Evolutionary conservation across 2,113 vertebrate genomes (phyloP).

Genomic region (Triplophysa dalaica): DNA sequence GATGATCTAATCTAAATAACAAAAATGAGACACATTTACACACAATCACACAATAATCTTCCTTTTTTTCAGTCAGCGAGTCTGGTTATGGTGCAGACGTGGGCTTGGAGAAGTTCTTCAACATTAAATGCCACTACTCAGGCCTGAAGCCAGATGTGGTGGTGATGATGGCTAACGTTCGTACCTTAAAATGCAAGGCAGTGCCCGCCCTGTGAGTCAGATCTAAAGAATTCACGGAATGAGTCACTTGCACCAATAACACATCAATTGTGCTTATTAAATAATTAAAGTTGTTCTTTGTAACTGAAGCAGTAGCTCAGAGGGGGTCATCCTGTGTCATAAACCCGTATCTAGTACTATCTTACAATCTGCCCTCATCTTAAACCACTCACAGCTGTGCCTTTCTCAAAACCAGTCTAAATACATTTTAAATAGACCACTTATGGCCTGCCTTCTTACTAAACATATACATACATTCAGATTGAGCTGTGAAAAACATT

Average conservation of each 20-base stretch:
- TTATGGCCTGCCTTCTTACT: too few species aligned
- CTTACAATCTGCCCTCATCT: too few species aligned
- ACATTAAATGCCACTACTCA: slow-evolving; percentile 85
- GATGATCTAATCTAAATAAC: background rate
- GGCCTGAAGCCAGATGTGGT: slow-evolving; percentile 80
- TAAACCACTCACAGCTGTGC: too few species aligned
- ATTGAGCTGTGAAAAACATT: too few species aligned
- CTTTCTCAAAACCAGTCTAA: too few species aligned
- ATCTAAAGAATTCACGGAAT: background rate
- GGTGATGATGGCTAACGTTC: slow-evolving; percentile 81
- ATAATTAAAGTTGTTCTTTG: background rate
- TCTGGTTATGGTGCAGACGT: slow-evolving; percentile 85
- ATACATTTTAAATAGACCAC: too few species aligned
- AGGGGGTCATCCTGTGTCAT: too few species aligned
- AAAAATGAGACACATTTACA: background rate
- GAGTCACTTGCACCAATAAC: background rate
- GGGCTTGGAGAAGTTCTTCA: slow-evolving; percentile 88
- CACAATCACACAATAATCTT: background rate
- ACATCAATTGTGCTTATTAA: slow-evolving; percentile 6
- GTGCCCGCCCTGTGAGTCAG: slow-evolving; percentile 79
- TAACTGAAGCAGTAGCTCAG: background rate
- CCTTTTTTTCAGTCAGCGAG: slow-evolving; percentile 77
- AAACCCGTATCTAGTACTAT: too few species aligned
- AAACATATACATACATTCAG: too few species aligned
- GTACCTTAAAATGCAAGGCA: slow-evolving; percentile 86